phyloP scores from a whole-genome alignment of 2,797 vertebrate genomes.

The Zenarchopterus dispar region DNA sequence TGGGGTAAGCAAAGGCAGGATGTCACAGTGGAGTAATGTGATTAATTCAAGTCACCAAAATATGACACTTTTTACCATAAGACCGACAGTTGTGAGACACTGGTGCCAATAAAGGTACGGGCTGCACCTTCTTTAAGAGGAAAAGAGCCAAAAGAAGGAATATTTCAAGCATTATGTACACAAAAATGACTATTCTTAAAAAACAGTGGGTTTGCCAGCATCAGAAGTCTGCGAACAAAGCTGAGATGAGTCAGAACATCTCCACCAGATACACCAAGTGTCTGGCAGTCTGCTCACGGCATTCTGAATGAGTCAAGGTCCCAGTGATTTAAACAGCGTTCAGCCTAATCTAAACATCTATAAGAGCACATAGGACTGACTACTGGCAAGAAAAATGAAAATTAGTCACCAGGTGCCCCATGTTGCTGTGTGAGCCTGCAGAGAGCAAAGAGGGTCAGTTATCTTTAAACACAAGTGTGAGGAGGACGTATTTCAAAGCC shows the following conservation, averaged over 20 bases:
- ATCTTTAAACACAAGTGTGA: conserved; percentile 14
- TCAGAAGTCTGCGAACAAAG: not conserved
- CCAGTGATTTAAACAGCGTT: conserved; percentile 51
- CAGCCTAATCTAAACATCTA: conserved; percentile 62
- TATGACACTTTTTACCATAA: not conserved
- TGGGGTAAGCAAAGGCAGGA: conserved; percentile 65
- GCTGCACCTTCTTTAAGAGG: not conserved
- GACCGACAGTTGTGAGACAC: conserved; percentile 1
- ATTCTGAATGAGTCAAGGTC: conserved; percentile 53
- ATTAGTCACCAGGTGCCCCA: conserved; percentile 36
- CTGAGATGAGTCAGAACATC: conserved; percentile 38
- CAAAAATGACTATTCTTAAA: not conserved
- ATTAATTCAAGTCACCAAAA: not conserved
- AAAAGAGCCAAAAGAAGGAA: not conserved
- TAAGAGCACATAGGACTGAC: conserved; percentile 40
- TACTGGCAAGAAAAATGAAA: conserved; percentile 32
- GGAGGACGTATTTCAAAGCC: not conserved
- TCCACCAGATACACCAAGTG: conserved; percentile 11
- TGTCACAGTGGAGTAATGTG: not conserved
- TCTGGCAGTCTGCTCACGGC: conserved; percentile 22
- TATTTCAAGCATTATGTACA: conserved; percentile 12
- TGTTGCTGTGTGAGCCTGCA: conserved; percentile 12
- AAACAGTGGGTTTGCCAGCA: conserved; percentile 8
- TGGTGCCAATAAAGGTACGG: conserved; percentile 5
- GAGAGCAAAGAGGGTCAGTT: conserved; percentile 1